phyloP scores from a whole-genome alignment of 2,113 vertebrate species.

The Eurypyga helias region DNA sequence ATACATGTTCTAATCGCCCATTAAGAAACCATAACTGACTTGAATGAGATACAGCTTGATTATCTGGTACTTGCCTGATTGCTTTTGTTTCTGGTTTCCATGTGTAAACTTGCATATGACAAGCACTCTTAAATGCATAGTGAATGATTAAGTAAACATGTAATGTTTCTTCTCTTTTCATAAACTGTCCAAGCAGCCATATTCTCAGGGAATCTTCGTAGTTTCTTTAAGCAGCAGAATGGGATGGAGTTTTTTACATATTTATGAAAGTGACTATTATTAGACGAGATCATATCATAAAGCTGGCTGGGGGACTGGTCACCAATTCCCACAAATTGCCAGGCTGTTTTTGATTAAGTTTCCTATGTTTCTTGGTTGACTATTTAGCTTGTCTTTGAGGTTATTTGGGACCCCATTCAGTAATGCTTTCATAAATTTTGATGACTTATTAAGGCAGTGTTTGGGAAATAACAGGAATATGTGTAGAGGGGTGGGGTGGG shows the following conservation, averaged over 20 bases:
- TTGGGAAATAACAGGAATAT: background rate
- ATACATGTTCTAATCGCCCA: background rate
- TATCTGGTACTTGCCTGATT: background rate
- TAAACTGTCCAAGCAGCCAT: background rate
- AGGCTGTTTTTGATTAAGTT: background rate
- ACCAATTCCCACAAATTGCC: background rate
- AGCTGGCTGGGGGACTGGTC: background rate
- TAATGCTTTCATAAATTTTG: background rate
- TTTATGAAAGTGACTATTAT: background rate
- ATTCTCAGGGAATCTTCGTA: background rate
- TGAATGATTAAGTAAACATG: background rate
- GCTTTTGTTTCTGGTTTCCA: background rate
- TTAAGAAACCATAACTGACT: background rate
- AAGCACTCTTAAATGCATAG: background rate
- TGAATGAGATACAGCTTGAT: background rate
- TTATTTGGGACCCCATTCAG: background rate
- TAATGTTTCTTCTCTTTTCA: background rate
- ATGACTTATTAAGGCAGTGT: background rate
- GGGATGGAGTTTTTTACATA: background rate
- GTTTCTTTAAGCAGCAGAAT: background rate
- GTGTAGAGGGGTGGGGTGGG: too few relatives aligned
- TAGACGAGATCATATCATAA: background rate
- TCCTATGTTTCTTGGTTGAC: background rate
- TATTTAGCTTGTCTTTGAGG: background rate
- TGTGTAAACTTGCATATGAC: background rate